Conservation (phyloP, 2,113 vertebrate species). For the Penelope pileata region DNA sequence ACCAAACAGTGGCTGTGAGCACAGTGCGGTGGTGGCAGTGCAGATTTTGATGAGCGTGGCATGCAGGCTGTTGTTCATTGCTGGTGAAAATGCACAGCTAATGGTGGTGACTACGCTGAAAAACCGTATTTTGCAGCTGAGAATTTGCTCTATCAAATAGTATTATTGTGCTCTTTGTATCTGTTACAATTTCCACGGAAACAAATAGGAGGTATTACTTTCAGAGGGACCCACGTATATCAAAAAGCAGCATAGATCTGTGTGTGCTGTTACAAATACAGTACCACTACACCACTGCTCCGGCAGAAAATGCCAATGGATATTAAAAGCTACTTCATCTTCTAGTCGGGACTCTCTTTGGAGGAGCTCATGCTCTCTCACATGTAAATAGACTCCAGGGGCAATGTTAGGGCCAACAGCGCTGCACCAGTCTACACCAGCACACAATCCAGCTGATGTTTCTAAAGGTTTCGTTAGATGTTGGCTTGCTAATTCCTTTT, state of each 20-base stretch:
- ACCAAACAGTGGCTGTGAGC: too few relatives aligned
- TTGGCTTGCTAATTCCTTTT: neutral
- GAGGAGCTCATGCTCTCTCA: neutral
- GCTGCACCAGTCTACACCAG: neutral
- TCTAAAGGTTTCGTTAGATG: neutral
- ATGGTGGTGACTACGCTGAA: too few relatives aligned
- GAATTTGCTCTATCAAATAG: too few relatives aligned
- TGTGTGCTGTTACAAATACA: neutral
- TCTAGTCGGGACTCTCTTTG: neutral
- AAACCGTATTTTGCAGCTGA: too few relatives aligned
- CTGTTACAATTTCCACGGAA: too few relatives aligned
- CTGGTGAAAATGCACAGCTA: too few relatives aligned
- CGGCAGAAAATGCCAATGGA: neutral
- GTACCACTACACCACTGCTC: neutral
- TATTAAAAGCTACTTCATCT: neutral
- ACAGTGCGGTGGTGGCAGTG: too few relatives aligned
- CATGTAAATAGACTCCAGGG: neutral
- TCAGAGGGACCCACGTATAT: too few relatives aligned
- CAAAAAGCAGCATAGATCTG: neutral
- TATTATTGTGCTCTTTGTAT: too few relatives aligned
- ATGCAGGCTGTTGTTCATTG: too few relatives aligned
- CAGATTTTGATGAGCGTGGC: too few relatives aligned
- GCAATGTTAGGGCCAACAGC: neutral
- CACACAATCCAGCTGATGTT: neutral
- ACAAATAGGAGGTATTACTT: too few relatives aligned